These are phyloP conservation scores for Melanostoma scalare DNA, from an alignment of 2,888 invertebrate genomes.

Conservation along the genomic window DNA sequence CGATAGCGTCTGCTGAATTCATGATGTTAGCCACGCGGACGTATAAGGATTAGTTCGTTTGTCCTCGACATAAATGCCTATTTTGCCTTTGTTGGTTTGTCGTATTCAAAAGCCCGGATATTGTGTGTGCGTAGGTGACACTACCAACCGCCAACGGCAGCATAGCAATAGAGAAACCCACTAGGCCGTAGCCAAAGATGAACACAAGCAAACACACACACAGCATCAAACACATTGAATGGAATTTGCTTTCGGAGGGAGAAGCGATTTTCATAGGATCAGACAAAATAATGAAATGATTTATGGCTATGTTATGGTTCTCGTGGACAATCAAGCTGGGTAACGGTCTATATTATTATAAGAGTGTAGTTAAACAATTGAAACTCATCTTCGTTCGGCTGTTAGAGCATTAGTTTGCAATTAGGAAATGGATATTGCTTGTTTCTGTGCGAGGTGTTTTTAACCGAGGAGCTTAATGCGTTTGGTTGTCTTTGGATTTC, in stretches of 20 bases:
- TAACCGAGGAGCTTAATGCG: slow-evolving; percentile 14
- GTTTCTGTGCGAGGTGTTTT: slow-evolving; percentile 19
- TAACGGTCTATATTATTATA: background rate
- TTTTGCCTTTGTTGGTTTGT: slow-evolving; percentile 6
- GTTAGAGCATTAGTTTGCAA: slow-evolving; percentile 53
- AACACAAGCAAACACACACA: slow-evolving; percentile 25
- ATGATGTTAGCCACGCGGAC: slow-evolving; percentile 38
- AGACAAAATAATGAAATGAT: slow-evolving; percentile 67
- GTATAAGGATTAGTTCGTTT: slow-evolving; percentile 35
- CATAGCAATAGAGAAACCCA: slow-evolving; percentile 13
- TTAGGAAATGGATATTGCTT: slow-evolving; percentile 50
- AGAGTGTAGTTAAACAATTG: slow-evolving; percentile 36
- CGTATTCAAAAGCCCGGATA: slow-evolving; percentile 43
- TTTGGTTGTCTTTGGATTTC: slow-evolving; percentile 2
- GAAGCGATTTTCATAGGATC: slow-evolving; percentile 62
- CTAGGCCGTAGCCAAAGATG: too few relatives aligned
- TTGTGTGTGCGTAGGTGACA: slow-evolving; percentile 46
- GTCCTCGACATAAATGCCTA: slow-evolving; percentile 28
- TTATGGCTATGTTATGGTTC: slow-evolving; percentile 48
- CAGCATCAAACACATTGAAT: slow-evolving; percentile 36
- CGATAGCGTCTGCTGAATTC: slow-evolving; percentile 58
- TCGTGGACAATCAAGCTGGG: slow-evolving; percentile 30
- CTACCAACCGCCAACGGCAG: slow-evolving; percentile 3
- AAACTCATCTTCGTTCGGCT: slow-evolving; percentile 36
- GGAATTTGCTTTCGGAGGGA: slow-evolving; percentile 27